Percentiles rank a stretch among this genome's conserved stretches.
These are phyloP conservation scores for Rousettus leschenaultii DNA, from an alignment of 2,113 vertebrate genomes.

Conservation along the genomic window DNA sequence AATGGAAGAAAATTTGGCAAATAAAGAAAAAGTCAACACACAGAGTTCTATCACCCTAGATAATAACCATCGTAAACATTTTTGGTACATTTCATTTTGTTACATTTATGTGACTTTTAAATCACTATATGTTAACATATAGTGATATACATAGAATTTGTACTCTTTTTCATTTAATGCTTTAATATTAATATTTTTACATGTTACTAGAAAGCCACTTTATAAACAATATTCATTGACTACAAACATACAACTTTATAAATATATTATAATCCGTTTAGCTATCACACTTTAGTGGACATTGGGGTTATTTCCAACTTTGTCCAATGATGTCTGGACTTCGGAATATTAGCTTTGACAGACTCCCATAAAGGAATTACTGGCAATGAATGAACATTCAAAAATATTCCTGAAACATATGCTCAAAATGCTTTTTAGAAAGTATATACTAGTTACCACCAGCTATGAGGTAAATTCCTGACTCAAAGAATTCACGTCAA, in stretches of 20 bases:
- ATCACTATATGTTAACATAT: not conserved
- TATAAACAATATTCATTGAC: not conserved
- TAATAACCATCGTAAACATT: not conserved
- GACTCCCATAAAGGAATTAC: not conserved
- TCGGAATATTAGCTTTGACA: not conserved
- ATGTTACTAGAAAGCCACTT: not conserved
- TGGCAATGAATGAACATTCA: not conserved
- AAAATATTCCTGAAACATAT: not conserved
- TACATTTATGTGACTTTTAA: not conserved
- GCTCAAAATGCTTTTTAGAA: not conserved
- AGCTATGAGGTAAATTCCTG: not conserved
- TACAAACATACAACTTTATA: not conserved
- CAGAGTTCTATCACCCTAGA: not conserved
- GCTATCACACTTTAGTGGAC: not conserved
- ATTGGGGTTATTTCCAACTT: not conserved
- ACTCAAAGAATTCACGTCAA: not conserved
- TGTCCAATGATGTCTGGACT: not conserved
- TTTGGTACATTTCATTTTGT: not conserved
- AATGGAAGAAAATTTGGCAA: not conserved
- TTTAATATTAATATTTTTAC: slow-evolving; percentile 2
- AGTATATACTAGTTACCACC: not conserved
- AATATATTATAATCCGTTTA: not conserved
- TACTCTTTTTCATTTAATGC: not conserved
- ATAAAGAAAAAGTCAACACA: not conserved
- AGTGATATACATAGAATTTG: not conserved